Base-by-base conservation (phyloP, 2,888 invertebrate species). In the Pyrrhia umbra region DNA sequence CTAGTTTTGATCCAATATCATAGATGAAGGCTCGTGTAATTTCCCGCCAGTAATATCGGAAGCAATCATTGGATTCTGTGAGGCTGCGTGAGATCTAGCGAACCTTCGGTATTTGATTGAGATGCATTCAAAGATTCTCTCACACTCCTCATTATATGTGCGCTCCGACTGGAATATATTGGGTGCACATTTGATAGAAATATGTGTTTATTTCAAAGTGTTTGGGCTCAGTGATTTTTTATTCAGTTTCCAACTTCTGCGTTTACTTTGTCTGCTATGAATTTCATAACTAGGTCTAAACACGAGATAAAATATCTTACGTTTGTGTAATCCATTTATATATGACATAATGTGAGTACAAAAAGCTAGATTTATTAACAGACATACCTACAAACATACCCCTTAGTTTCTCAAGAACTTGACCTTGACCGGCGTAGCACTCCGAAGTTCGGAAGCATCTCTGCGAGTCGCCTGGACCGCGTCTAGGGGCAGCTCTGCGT, bases 71-170 rank as follows among this genome's bases (percentile, higher is more conserved):
- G 52, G 20, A 69, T 69, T 9, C 71, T 70, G 23, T 10, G 20
- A 67, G 43, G 20, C n/a, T 15, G 39, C n/a, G n/a, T n/a, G n/a
- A n/a, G n/a, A n/a, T 52, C 23, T 18, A 30, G 27, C 16, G 42
- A 13, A 52, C 20, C 55, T 21, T 34, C 9, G 30, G 37, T 45
- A 30, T 62, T 50, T 39, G 23, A 40, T 45, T 54, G 37, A 57
- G 49, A 75, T 75, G 70, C 63, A 68, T 49, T 52, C 69, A 40
- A 15, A 16, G 52, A 59, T 69, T 39, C 60, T 9, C 40, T 25
- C 68, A 51, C 54, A 51, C 21, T 6, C 15, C 9, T 68, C 50
- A 60, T 68, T 23, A 47, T 15, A 18, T 54, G 10, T 25, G 16
- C 46, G 16, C 20, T 37, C 23, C 16, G 27, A 8, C 8, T n/a